Evolutionary conservation across 1,140 invertebrate genomes (phyloP), one percentile per base, ranked within the genome.

Genomic region (Ceratoteleas bidentatus): DNA sequence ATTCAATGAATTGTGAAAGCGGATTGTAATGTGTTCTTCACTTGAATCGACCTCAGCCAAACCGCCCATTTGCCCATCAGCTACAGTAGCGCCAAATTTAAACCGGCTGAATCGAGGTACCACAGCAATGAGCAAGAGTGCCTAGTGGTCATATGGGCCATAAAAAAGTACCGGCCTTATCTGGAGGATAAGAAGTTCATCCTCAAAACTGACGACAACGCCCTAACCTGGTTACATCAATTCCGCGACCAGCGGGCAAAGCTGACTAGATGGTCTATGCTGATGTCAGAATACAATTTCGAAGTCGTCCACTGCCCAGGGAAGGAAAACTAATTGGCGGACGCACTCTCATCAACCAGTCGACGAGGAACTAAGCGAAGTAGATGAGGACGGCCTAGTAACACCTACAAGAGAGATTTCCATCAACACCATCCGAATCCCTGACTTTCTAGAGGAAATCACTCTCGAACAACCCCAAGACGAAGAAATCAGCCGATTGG

Each of bases 311-410:
- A 47, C 11, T 47, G 43, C n/a, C 43, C 43, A 10, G 43, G 43
- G n/a, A 6, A n/a, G 3, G 43, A 47, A 40, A 57, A 57, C 10
- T 49, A 52, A 15, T 34, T 64, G 0, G 54, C 54, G 7, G 54
- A 57, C 34, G 54, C 34, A 5, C 34, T 57, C 54, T 15, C 33
- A 36, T 6, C 33, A 40, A 14, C 54, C 54, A 2, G 34, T n/a
- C 2, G 33, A 14, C 7, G n/a, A 15, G 15, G 13, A 14, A 13
- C 9, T 40, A 3, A 13, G 40, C 3, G 8, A 11, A 3, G 15
- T 57, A 7, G 54, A 57, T 9, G 34, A 40, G 4, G 54, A 57
- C 38, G 34, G 54, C 4, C 34, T 52, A 32, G 6, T 64, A 11
- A 32, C 40, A 2, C 40, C 43, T 32, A 9, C 9, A 9, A 9